Conservation (phyloP, 1,140 invertebrate species). For the Stegodyphus dumicola region DNA sequence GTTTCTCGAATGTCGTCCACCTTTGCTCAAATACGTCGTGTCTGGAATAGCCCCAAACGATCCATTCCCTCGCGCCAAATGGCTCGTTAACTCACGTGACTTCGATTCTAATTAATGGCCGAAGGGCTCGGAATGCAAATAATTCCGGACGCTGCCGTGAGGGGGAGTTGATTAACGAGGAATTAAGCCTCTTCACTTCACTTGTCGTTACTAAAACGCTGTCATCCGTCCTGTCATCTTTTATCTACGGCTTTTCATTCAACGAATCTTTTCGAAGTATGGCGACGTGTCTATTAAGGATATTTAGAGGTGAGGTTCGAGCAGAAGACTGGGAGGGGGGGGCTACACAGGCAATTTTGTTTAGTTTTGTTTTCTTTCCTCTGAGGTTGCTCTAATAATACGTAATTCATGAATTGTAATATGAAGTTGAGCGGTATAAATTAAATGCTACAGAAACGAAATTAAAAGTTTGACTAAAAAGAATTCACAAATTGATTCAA, state of each 20-base stretch:
- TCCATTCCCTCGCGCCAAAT: slow-evolving; percentile 11
- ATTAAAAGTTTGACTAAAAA: too few species aligned
- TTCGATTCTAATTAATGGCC: slow-evolving; percentile 60
- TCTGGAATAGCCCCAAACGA: not conserved
- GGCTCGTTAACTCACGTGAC: slow-evolving; percentile 48
- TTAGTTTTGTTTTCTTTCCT: not conserved
- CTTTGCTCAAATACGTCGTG: not conserved
- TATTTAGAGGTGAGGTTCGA: not conserved
- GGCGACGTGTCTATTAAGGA: slow-evolving; percentile 3
- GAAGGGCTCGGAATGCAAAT: slow-evolving; percentile 57
- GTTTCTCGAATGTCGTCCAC: too few species aligned
- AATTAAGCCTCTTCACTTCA: slow-evolving; percentile 61
- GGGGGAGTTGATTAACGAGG: slow-evolving; percentile 60
- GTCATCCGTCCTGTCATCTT: slow-evolving; percentile 54
- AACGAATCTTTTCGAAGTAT: slow-evolving; percentile 19
- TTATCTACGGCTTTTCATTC: slow-evolving; percentile 45
- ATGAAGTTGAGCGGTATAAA: too few species aligned
- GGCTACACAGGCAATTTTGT: not conserved
- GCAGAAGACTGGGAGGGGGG: too few species aligned
- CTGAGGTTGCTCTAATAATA: too few species aligned
- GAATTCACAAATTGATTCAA: too few species aligned
- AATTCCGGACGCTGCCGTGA: slow-evolving; percentile 48
- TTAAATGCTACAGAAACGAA: too few species aligned
- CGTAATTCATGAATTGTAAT: too few species aligned
- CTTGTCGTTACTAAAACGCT: slow-evolving; percentile 53